These are phyloP conservation scores for Triplophysa dalaica DNA, from an alignment of 2,113 vertebrate species.

Conservation along the genomic window DNA sequence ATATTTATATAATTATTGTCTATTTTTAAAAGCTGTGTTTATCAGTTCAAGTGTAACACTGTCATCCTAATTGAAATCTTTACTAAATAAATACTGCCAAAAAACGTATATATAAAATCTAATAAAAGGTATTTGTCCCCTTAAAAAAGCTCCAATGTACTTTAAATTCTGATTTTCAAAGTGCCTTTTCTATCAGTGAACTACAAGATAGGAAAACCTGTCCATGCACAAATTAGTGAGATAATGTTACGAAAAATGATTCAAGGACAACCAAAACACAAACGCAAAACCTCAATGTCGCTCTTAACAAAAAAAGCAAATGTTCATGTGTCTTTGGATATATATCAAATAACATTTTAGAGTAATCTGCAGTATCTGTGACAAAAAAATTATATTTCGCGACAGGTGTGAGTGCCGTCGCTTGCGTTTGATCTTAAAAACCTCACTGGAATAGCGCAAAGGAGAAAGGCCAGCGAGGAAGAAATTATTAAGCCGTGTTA, in stretches of 20 bases:
- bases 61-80: too few species aligned
- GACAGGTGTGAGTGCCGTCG: conserved; percentile 20
- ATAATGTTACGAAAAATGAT: not conserved
- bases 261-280: not conserved
- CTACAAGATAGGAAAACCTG: not conserved
- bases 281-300: not conserved
- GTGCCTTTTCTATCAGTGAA: too few species aligned
- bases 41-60: too few species aligned
- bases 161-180: too few species aligned
- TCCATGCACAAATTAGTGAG: not conserved
- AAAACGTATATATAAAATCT: too few species aligned
- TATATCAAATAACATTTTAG: not conserved
- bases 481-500: conserved; percentile 56
- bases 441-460: conserved; percentile 40
- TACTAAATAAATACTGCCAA: too few species aligned
- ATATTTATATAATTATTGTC: too few species aligned
- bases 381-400: not conserved
- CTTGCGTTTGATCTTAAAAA: conserved; percentile 44
- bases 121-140: too few species aligned
- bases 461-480: conserved; percentile 44
- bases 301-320: not conserved
- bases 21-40: too few species aligned
- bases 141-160: too few species aligned
- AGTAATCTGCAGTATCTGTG: not conserved
- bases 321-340: not conserved